phyloP scores from a whole-genome alignment of 2,113 vertebrate species.

The Hepsetus odoe region DNA sequence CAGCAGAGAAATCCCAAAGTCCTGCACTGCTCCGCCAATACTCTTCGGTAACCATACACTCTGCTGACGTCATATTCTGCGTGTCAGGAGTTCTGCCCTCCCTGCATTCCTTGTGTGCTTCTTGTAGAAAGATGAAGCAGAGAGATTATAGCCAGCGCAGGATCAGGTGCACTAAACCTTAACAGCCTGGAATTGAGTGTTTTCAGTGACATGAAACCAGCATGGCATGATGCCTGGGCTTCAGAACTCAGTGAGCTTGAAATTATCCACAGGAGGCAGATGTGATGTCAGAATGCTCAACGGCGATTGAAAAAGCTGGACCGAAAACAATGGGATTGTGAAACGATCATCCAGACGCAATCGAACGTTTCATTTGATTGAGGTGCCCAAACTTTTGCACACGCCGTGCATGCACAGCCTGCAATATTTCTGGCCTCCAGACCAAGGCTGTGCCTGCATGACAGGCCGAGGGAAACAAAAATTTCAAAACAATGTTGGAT shows the following conservation, averaged over 20 bases:
- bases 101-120: slow-evolving; percentile 41
- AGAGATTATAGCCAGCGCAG: slow-evolving; percentile 19
- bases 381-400: too few relatives aligned
- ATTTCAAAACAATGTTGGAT: slow-evolving; percentile 3
- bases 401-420: too few relatives aligned
- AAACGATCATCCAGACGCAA: too few relatives aligned
- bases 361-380: too few relatives aligned
- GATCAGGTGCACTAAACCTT: neutral
- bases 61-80: slow-evolving; percentile 6
- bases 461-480: neutral
- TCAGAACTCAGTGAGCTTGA: too few relatives aligned
- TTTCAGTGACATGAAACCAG: neutral
- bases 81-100: slow-evolving; percentile 26
- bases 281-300: too few relatives aligned
- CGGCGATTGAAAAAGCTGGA: too few relatives aligned
- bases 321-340: too few relatives aligned
- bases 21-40: neutral
- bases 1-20: neutral
- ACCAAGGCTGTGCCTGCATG: neutral
- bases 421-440: too few relatives aligned
- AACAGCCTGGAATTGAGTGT: too few relatives aligned
- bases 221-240: too few relatives aligned
- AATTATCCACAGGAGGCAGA: too few relatives aligned
- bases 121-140: neutral
- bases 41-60: slow-evolving; percentile 11